phyloP scores from a whole-genome alignment of 2,888 invertebrate genomes.

The Melieria picta region DNA sequence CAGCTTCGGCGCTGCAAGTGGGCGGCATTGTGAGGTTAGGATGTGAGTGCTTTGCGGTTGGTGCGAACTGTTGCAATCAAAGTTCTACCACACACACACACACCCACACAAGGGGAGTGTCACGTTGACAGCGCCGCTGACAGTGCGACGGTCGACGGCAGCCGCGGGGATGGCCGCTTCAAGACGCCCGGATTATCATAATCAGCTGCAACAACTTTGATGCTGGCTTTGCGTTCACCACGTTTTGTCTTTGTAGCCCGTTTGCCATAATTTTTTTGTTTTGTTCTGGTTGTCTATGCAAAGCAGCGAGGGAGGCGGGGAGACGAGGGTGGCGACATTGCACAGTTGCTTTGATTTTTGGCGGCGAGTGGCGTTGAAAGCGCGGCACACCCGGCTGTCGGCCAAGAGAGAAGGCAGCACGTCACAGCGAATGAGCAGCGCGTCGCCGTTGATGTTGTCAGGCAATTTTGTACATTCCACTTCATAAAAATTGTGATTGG shows the following conservation, averaged over 20 bases:
- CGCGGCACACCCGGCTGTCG: background rate
- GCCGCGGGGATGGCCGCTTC: slow-evolving; percentile 36
- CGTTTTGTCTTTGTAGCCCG: slow-evolving; percentile 10
- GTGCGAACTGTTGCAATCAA: slow-evolving; percentile 57
- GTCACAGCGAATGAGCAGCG: slow-evolving; percentile 47
- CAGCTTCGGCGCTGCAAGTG: background rate
- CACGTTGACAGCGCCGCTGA: background rate
- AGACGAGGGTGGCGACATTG: background rate
- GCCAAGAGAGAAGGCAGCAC: slow-evolving; percentile 39
- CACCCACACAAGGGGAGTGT: slow-evolving; percentile 6
- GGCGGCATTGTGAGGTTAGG: background rate
- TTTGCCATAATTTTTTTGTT: background rate
- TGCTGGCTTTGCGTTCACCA: slow-evolving; percentile 14
- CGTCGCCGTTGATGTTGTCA: slow-evolving; percentile 51
- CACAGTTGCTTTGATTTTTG: slow-evolving; percentile 25
- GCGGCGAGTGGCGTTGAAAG: slow-evolving; percentile 3
- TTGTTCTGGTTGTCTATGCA: too few relatives aligned
- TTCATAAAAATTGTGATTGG: slow-evolving; percentile 64
- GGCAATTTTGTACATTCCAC: slow-evolving; percentile 60
- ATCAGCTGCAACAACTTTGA: slow-evolving; percentile 37
- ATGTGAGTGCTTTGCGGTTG: slow-evolving; percentile 44
- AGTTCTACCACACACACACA: slow-evolving; percentile 43
- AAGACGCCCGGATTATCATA: slow-evolving; percentile 45
- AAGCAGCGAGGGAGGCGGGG: background rate
- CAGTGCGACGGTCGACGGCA: background rate